These are phyloP conservation scores for human DNA, from an alignment of 2,113 vertebrate species.

Conservation along the genomic window DNA sequence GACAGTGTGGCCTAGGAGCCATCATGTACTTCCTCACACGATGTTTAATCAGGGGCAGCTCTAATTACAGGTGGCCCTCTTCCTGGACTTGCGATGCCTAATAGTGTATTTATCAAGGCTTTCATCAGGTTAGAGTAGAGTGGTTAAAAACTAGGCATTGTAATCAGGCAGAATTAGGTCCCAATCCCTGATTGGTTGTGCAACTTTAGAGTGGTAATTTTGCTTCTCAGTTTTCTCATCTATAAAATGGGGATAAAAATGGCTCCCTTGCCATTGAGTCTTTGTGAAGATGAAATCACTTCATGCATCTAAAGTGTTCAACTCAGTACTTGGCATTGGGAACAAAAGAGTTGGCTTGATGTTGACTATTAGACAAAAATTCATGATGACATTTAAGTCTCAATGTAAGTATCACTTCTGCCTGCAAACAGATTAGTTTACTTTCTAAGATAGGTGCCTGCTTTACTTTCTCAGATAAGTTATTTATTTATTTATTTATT, in stretches of 20 bases:
- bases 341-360: neutral
- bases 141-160: neutral
- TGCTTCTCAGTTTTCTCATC: conserved; percentile 9
- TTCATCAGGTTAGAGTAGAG: neutral
- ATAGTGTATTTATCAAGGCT: neutral
- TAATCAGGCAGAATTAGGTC: neutral
- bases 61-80: conserved; percentile 4
- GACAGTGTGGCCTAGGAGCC: neutral
- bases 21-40: neutral
- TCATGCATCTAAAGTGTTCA: neutral
- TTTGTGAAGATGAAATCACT: neutral
- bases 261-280: neutral
- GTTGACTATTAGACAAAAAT: neutral
- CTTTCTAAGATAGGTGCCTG: neutral
- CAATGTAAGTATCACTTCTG: neutral
- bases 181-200: neutral
- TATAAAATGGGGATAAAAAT: conserved; percentile 4
- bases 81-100: neutral
- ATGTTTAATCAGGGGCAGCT: neutral
- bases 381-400: neutral
- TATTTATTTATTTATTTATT: no score
- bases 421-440: neutral
- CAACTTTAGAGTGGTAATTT: neutral
- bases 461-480: neutral
- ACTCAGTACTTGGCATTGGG: neutral